Percentiles rank a stretch among this genome's conserved stretches.
Conservation (phyloP, 2,113 vertebrate genomes). For the Sorex araneus region DNA sequence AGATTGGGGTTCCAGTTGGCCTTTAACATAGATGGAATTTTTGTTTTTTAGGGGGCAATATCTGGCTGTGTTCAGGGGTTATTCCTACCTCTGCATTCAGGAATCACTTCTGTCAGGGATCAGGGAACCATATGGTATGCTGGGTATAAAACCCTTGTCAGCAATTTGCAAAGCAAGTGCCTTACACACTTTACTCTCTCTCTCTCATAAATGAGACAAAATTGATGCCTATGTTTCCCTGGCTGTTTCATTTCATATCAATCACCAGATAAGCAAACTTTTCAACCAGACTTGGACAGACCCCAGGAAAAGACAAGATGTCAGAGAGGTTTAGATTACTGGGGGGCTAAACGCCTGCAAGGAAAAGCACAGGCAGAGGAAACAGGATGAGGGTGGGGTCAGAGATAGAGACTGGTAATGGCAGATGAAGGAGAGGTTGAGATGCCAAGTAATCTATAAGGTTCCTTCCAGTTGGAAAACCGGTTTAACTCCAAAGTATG, state of each 20-base stretch:
- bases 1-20: too few species aligned
- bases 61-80: too few species aligned
- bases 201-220: background rate
- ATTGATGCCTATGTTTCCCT: conserved; percentile 31
- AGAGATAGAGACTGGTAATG: background rate
- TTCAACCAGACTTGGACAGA: background rate
- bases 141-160: too few species aligned
- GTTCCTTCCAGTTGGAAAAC: conserved; percentile 49
- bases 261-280: conserved; percentile 35
- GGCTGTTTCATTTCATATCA: background rate
- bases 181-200: too few species aligned
- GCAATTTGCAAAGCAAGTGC: too few species aligned
- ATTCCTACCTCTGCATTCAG: too few species aligned
- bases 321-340: background rate
- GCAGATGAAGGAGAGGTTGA: background rate
- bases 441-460: background rate
- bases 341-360: background rate
- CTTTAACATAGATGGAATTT: too few species aligned
- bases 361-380: background rate
- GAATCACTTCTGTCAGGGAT: too few species aligned
- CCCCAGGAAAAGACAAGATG: background rate
- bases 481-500: background rate
- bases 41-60: too few species aligned
- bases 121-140: too few species aligned
- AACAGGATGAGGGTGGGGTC: background rate